phyloP scores from a whole-genome alignment of 2,888 invertebrate genomes.

The Phaedon cochleariae region DNA sequence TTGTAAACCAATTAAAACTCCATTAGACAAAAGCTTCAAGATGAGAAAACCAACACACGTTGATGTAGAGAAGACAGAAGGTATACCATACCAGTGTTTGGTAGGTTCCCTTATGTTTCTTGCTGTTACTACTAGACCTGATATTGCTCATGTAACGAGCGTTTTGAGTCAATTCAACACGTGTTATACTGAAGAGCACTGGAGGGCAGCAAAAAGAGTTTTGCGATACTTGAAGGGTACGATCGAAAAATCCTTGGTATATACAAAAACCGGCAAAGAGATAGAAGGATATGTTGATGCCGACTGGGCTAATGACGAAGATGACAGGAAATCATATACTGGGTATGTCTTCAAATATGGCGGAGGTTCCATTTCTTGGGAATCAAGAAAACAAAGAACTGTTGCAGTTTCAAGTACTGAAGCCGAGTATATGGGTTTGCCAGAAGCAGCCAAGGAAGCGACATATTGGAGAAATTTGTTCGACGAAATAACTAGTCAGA shows the following conservation, averaged over 20 bases:
- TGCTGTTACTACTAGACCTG: constrained; percentile 25
- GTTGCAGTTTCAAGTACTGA: constrained; percentile 48
- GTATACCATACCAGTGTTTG: constrained; percentile 21
- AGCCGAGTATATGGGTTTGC: constrained; percentile 4
- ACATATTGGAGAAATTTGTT: too few species aligned
- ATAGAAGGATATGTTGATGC: too few species aligned
- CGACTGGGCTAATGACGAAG: constrained; percentile 10
- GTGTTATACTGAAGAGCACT: constrained; percentile 21
- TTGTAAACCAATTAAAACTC: constrained; percentile 22
- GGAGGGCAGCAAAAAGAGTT: constrained; percentile 31
- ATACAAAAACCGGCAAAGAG: constrained; percentile 15
- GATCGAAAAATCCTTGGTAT: constrained; percentile 18
- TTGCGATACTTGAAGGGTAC: constrained; percentile 18
- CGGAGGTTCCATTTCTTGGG: not conserved
- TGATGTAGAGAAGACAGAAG: too few species aligned
- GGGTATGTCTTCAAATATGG: not conserved
- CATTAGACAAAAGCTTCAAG: constrained; percentile 29
- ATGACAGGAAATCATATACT: not conserved
- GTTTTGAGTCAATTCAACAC: constrained; percentile 38
- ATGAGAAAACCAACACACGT: too few species aligned
- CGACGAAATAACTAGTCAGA: constrained; percentile 9
- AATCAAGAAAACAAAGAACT: constrained; percentile 29
- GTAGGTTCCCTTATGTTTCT: not conserved
- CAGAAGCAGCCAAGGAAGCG: too few species aligned
- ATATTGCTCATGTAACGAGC: constrained; percentile 31